Conservation (phyloP, 1,140 invertebrate species). For the Mizuhopecten yessoensis region DNA sequence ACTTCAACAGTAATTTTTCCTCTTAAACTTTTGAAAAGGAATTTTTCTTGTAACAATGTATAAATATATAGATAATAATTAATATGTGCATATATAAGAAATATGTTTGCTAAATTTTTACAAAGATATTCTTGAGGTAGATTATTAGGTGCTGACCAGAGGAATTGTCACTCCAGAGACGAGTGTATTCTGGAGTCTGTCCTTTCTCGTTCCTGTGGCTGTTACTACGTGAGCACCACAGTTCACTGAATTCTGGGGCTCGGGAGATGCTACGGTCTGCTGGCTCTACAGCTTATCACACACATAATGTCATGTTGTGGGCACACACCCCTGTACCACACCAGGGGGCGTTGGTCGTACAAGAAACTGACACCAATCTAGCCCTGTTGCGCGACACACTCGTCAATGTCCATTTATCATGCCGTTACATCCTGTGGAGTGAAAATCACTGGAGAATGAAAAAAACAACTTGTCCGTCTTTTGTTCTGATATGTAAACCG, state of each 20-base stretch:
- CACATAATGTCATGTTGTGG: background rate
- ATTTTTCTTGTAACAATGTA: background rate
- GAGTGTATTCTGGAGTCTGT: background rate
- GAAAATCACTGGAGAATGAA: background rate
- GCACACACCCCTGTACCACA: conserved; percentile 30
- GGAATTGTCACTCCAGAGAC: background rate
- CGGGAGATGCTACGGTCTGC: background rate
- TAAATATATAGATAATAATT: conserved; percentile 11
- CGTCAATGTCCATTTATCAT: conserved; percentile 1
- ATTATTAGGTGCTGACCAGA: background rate
- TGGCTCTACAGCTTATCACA: background rate
- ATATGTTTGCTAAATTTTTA: background rate
- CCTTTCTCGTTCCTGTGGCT: background rate
- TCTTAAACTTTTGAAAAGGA: background rate
- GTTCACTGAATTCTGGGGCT: conserved; percentile 13
- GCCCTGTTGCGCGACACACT: conserved; percentile 6
- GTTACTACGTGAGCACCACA: background rate
- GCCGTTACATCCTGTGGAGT: background rate
- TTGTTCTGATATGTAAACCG: background rate
- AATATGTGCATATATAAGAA: background rate
- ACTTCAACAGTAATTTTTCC: background rate
- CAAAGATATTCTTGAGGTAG: background rate
- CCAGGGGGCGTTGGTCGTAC: conserved; percentile 25
- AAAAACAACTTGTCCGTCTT: conserved; percentile 17
- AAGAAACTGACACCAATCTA: conserved; percentile 24